Conservation (phyloP, 2,797 vertebrate genomes). For the Acipenser transmontanus region DNA sequence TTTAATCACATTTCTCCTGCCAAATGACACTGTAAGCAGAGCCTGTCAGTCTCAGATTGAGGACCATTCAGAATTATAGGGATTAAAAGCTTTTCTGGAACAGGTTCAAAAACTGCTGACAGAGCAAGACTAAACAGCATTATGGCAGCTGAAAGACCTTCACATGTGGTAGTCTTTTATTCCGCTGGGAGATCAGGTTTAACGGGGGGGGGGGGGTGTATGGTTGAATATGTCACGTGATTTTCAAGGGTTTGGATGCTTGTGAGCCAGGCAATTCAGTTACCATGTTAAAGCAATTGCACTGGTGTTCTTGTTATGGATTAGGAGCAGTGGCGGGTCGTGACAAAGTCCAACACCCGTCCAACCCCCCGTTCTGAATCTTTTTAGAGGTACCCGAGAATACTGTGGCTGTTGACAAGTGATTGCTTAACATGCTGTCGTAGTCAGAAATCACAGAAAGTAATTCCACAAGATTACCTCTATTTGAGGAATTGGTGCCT, state of each 20-base stretch:
- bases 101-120: slow-evolving; percentile 75
- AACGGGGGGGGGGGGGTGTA: slow-evolving; percentile 1
- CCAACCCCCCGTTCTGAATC: too few relatives aligned
- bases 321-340: too few relatives aligned
- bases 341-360: too few relatives aligned
- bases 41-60: slow-evolving; percentile 29
- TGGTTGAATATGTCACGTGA: background rate
- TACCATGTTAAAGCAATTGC: too few relatives aligned
- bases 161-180: slow-evolving; percentile 52
- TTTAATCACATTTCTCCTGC: background rate
- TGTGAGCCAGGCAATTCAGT: too few relatives aligned
- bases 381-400: too few relatives aligned
- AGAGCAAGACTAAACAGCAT: slow-evolving; percentile 70
- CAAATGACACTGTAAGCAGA: background rate
- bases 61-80: slow-evolving; percentile 57
- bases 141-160: slow-evolving; percentile 59
- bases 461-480: too few relatives aligned
- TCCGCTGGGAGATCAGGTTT: slow-evolving; percentile 22
- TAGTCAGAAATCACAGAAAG: too few relatives aligned
- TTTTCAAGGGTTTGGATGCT: background rate
- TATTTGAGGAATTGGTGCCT: too few relatives aligned
- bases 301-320: too few relatives aligned
- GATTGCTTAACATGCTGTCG: too few relatives aligned
- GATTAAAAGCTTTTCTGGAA: slow-evolving; percentile 92
- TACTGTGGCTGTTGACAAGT: too few relatives aligned